Percentiles rank a stretch among this genome's conserved stretches.
Evolutionary conservation across 1,140 invertebrate species (phyloP).

Genomic region (Drosophila rhopaloa): DNA sequence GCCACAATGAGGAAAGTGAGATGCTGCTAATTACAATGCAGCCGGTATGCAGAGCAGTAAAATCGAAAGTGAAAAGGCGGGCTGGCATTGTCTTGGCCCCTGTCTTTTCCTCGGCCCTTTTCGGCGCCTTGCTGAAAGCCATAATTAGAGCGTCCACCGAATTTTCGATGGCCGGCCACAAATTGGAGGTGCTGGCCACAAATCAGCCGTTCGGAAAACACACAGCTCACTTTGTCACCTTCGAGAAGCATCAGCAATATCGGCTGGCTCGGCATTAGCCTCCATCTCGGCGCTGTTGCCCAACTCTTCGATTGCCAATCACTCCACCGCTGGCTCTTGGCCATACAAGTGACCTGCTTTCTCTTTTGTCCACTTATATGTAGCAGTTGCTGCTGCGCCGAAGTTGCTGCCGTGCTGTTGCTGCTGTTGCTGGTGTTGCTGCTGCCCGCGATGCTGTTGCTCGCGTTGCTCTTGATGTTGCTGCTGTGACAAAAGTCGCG

Average conservation of each 20-base stretch:
- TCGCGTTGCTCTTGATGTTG: slow-evolving; percentile 21
- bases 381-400: slow-evolving; percentile 45
- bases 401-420: slow-evolving; percentile 6
- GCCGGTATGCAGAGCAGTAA: slow-evolving; percentile 48
- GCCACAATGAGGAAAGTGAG: slow-evolving; percentile 64
- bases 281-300: slow-evolving; percentile 13
- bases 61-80: slow-evolving; percentile 73
- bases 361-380: slow-evolving; percentile 79
- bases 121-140: slow-evolving; percentile 35
- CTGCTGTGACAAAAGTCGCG: slow-evolving; percentile 42
- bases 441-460: not conserved
- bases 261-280: slow-evolving; percentile 18
- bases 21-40: slow-evolving; percentile 76
- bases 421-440: slow-evolving; percentile 8
- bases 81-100: not conserved
- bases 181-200: slow-evolving; percentile 46
- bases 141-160: slow-evolving; percentile 66
- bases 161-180: slow-evolving; percentile 32
- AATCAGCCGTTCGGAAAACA: slow-evolving; percentile 25
- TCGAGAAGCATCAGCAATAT: slow-evolving; percentile 61
- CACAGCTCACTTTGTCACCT: slow-evolving; percentile 68
- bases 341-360: slow-evolving; percentile 82
- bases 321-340: slow-evolving; percentile 68
- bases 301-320: slow-evolving; percentile 82
- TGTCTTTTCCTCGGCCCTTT: slow-evolving; percentile 13